Evolutionary conservation across 2,888 invertebrate genomes (phyloP).

Genomic region (Pantelozetes paolii): DNA sequence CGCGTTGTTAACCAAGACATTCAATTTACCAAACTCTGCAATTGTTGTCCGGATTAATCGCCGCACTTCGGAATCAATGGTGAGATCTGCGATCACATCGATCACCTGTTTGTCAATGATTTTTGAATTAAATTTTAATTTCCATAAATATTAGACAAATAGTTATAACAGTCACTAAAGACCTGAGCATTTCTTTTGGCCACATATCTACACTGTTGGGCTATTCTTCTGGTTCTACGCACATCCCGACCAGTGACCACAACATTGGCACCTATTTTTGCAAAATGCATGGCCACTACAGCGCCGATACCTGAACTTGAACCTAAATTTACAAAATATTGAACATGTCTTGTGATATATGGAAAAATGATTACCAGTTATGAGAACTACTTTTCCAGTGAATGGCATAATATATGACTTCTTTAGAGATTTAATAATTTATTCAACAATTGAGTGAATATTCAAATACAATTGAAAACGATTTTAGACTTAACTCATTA

Average conservation of each 20-base stretch:
- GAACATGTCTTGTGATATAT: neutral
- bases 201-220: constrained; percentile 10
- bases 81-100: constrained; percentile 39
- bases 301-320: constrained; percentile 13
- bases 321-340: neutral
- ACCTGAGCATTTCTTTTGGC: constrained; percentile 12
- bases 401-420: constrained; percentile 13
- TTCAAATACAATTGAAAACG: too few relatives aligned
- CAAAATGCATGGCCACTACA: constrained; percentile 8
- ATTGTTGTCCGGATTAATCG: constrained; percentile 35
- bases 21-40: constrained; percentile 37
- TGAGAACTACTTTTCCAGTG: neutral
- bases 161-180: neutral
- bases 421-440: too few relatives aligned
- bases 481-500: too few relatives aligned
- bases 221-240: neutral
- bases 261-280: neutral
- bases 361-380: neutral
- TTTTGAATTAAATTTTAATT: neutral
- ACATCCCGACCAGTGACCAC: neutral
- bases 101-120: constrained; percentile 7
- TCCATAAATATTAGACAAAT: too few relatives aligned
- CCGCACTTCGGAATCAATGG: constrained; percentile 17
- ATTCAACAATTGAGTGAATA: neutral
- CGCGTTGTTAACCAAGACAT: constrained; percentile 42